phyloP scores from a whole-genome alignment of 1,140 invertebrate genomes.

The Drosophila sucinea region DNA sequence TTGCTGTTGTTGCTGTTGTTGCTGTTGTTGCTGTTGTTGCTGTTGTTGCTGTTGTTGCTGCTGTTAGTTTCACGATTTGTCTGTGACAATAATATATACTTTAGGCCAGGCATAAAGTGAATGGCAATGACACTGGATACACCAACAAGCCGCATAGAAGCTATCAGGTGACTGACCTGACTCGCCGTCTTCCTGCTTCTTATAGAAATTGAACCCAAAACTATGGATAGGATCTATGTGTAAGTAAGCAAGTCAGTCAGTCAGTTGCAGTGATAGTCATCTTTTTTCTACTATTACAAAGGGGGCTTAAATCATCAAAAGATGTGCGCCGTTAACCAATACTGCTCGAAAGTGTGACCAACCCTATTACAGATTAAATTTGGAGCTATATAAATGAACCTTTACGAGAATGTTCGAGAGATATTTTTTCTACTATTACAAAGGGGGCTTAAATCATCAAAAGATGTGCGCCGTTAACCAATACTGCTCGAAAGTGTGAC shows the following conservation, averaged over 20 bases:
- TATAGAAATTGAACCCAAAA: not conserved
- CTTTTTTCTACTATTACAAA: not conserved
- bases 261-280: conserved; percentile 41
- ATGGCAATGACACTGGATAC: conserved; percentile 47
- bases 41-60: conserved; percentile 63
- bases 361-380: no score
- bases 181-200: not conserved
- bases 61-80: conserved; percentile 74
- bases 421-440: no score
- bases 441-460: no score
- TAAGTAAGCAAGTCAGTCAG: conserved; percentile 27
- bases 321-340: no score
- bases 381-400: no score
- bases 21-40: conserved; percentile 48
- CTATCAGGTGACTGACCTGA: conserved; percentile 63
- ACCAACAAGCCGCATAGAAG: conserved; percentile 43
- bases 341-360: no score
- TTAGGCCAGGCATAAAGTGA: conserved; percentile 55
- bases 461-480: no score
- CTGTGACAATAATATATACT: conserved; percentile 40
- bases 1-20: conserved; percentile 60
- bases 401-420: no score
- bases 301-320: no score
- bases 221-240: not conserved
- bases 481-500: no score